Evolutionary conservation across 2,113 vertebrate genomes (phyloP), one percentile per base, ranked within the genome.

Genomic region (Aptenodytes forsteri): DNA sequence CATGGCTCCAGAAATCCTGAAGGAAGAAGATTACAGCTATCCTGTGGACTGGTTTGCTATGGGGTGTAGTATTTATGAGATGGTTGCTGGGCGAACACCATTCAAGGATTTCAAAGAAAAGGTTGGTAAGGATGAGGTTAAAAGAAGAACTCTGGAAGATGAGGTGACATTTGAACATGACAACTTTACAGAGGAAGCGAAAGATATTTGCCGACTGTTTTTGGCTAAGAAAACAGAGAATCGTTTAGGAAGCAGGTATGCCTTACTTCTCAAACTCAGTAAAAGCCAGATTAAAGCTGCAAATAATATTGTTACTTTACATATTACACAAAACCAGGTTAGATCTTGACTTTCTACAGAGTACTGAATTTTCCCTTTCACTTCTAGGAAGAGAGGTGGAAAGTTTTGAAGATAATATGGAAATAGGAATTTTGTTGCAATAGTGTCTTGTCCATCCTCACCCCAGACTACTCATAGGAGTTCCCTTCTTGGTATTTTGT

Each of bases 21-120:
- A 96, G 80, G 98, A 99, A 58, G 98, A 98, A 59, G 93, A 92
- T 30, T 99, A 99, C 96, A 89, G 96, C 94, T 99, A 97, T 11
- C 98, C 99, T 2, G 99, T 99, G 97, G 99, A 99, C 98, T 99
- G 99, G 99, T 99, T 99, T 98, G 98, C 99, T 20, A 97, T 99
- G 97, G 99, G 99, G 22, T 99, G 99, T 94, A 99, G 98, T 85
- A 98, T 99, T 92, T 99, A 99, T 66, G 99, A 99, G 97, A 99
- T 99, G 99, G 91, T 99, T 75, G 98, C 99, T 18, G 99, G 98
- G 52, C 97, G 98, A 97, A 98, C 99, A 69, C 99, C 99, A 7
- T 99, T 99, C 87, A 99, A 98, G 98, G 98, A 99, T 96, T 98
- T 92, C 97, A 99, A 98, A 95, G 99, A 99, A 73, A 99, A 99